Conservation (phyloP, 1,140 invertebrate species). For the Drosophila watanabei region DNA sequence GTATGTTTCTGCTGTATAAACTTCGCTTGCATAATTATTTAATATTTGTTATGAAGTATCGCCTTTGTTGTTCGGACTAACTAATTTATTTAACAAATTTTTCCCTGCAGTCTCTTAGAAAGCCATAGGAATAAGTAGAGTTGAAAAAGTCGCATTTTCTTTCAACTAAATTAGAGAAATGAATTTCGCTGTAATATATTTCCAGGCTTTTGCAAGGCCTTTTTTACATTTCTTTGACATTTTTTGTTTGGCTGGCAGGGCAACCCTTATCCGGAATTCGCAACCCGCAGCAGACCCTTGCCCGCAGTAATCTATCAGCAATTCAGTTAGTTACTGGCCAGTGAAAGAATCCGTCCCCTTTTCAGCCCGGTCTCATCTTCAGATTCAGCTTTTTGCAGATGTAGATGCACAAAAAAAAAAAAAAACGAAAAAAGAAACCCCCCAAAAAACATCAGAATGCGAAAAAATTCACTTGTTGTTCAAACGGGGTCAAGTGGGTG, state of each 20-base stretch:
- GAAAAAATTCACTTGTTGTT: conserved; percentile 74
- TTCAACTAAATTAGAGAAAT: conserved; percentile 20
- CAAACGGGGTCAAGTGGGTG: conserved; percentile 80
- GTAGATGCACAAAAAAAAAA: conserved; percentile 20
- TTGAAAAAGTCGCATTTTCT: not conserved
- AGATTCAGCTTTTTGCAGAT: conserved; percentile 29
- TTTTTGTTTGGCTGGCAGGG: conserved; percentile 3
- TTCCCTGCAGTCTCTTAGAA: not conserved
- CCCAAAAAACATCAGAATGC: conserved; percentile 17
- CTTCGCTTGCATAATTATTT: not conserved
- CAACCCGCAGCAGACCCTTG: conserved; percentile 10
- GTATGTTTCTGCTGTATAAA: not conserved
- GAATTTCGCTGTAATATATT: conserved; percentile 13
- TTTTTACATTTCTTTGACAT: conserved; percentile 26
- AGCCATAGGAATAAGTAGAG: not conserved
- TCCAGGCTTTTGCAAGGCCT: conserved; percentile 2
- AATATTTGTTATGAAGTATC: not conserved
- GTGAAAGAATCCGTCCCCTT: conserved; percentile 32
- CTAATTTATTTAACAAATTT: not conserved
- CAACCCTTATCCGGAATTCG: conserved; percentile 16
- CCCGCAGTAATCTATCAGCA: conserved; percentile 24
- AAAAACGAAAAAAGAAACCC: no score
- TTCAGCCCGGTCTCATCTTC: conserved; percentile 46
- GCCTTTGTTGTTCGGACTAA: not conserved
- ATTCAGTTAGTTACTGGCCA: conserved; percentile 46